Conservation (phyloP, 2,113 vertebrate species). For the Mustela lutreola region DNA sequence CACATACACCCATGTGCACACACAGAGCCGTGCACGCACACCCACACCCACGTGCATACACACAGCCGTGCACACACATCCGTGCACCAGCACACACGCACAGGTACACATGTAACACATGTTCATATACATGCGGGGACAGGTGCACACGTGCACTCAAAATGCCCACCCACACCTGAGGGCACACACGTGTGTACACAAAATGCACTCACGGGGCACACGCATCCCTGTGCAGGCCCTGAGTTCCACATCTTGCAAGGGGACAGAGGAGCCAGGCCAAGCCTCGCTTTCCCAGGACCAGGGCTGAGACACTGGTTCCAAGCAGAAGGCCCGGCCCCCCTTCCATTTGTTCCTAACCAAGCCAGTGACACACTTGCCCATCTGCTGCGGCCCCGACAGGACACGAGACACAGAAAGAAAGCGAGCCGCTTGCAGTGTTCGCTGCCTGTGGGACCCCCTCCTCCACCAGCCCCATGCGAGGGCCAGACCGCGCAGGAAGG, state of each 20-base stretch:
- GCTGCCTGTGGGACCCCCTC: background rate
- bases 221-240: background rate
- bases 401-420: background rate
- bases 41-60: no score
- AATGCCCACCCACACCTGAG: no score
- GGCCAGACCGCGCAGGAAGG: rapidly evolving
- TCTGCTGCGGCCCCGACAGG: background rate
- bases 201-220: background rate
- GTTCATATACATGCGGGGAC: background rate
- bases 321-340: background rate
- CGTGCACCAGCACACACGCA: rapidly evolving
- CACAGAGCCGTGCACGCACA: no score
- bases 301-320: background rate
- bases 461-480: rapidly evolving
- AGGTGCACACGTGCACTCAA: rapidly evolving
- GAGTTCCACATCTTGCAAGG: background rate
- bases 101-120: background rate
- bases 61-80: no score
- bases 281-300: background rate
- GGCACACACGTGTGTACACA: rapidly evolving
- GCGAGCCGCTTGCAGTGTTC: background rate
- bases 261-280: background rate
- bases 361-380: background rate
- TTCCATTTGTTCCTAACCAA: background rate
- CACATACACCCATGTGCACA: background rate